Base-by-base conservation (phyloP, 2,113 vertebrate species). In the Brachypteracias leptosomus region DNA sequence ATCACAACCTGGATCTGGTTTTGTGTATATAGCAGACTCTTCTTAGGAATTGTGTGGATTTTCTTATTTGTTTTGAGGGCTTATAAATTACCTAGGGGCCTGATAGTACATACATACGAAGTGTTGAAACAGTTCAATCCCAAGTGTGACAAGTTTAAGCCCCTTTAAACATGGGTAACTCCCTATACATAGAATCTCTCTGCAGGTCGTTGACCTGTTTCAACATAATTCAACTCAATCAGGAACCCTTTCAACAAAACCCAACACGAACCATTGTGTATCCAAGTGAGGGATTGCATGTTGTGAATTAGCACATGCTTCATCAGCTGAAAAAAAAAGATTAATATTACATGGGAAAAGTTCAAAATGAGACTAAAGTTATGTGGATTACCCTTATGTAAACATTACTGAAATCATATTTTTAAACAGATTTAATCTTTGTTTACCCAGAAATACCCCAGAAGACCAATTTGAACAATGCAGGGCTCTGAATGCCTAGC, bases 391-490 rank as follows among this genome's bases (percentile, higher is more conserved):
- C 18, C 49, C 72, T 54, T 67, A 55, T 17, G 26, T 31, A 89
- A 59, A 51, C 73, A 59, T 67, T 71, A 59, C 35, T 36, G 68
- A 95, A 93, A 90, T 77, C 55, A 36, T 63, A 38, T 52, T 92
- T 90, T 84, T 52, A 38, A 95, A 63, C 38, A 71, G 61, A 68
- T 93, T 95, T 95, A 84, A 90, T 90, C 42, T 74, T 74, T 95
- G 79, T 96, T 97, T 95, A 84, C 49, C 17, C 80, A 84, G 59
- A 95, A 93, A 66, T 52, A 74, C 65, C 86, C 76, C 76, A 92
- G 65, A 93, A 96, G 89, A 89, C 42, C 71, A 31, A 77, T 52
- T 71, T 46, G 61, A 90, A 84, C 89, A 92, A 80, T n/a, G 24
- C 33, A 78, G 52, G 28, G 83, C 76, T 75, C 13, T 65, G 73